A percentile compares a stretch with the other conserved stretches of the same genome.
phyloP scores from a whole-genome alignment of 2,797 vertebrate genomes.

The Ciconia nigra region DNA sequence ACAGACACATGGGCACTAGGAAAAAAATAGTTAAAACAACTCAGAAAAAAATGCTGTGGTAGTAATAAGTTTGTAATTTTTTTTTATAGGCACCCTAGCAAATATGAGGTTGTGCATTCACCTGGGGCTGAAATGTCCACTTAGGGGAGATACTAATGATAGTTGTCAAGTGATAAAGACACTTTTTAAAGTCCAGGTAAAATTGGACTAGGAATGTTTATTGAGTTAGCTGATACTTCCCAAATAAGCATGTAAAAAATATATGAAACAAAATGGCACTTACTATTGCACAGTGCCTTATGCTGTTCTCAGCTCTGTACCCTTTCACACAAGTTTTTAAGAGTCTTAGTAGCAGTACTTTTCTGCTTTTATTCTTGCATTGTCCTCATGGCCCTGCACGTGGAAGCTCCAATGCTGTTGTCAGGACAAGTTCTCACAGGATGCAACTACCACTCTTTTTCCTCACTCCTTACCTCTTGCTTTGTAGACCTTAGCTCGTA shows the following conservation, averaged over 20 bases:
- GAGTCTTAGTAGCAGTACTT: neutral
- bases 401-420: neutral
- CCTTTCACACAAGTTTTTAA: neutral
- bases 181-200: neutral
- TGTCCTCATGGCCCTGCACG: neutral
- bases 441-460: neutral
- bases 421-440: neutral
- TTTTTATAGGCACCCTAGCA: neutral
- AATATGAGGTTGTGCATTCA: neutral
- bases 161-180: neutral
- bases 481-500: neutral
- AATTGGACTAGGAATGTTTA: neutral
- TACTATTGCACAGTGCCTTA: neutral
- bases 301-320: neutral
- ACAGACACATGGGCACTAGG: neutral
- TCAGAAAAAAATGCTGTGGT: neutral
- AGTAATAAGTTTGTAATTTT: neutral
- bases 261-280: neutral
- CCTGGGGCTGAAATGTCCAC: neutral
- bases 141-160: neutral
- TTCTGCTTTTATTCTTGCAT: neutral
- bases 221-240: neutral
- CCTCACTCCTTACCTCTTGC: neutral
- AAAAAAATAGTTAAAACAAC: neutral
- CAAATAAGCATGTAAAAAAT: neutral